Percentiles rank a stretch among this genome's conserved stretches.
Conservation (phyloP, 2,888 invertebrate genomes). For the Ptilodon capucinus region DNA sequence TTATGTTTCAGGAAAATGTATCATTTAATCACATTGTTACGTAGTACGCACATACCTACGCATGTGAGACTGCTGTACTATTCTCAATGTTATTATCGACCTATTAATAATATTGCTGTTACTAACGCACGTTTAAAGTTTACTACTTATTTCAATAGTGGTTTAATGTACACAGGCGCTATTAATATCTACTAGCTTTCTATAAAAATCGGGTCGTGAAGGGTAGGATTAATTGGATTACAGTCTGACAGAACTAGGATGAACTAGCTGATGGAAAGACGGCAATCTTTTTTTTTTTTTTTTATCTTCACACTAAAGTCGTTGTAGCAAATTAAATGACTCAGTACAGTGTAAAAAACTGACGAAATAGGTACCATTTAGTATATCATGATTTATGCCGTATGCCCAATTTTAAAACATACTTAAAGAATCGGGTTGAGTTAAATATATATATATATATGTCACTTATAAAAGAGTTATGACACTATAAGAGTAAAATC, state of each 20-base stretch:
- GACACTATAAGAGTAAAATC: no score
- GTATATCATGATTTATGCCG: no score
- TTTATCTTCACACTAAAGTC: no score
- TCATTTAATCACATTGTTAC: not conserved
- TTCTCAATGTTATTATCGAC: conserved; percentile 7
- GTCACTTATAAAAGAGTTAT: no score
- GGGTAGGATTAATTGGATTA: not conserved
- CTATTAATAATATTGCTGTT: not conserved
- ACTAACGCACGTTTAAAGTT: not conserved
- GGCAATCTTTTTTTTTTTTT: no score
- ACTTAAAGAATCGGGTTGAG: no score
- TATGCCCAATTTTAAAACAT: no score
- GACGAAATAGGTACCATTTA: not conserved
- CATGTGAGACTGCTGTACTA: conserved; percentile 1
- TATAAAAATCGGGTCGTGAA: not conserved
- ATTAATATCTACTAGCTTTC: not conserved
- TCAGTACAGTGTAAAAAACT: not conserved
- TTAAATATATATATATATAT: no score
- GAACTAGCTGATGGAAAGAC: not conserved
- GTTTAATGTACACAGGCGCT: not conserved
- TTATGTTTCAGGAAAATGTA: not conserved
- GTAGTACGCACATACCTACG: not conserved
- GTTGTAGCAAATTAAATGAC: not conserved
- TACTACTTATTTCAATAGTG: not conserved
- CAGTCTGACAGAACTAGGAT: not conserved